Percentiles rank a stretch among this genome's conserved stretches.
These are phyloP conservation scores for Elysia crispata DNA, from an alignment of 2,888 invertebrate species.

Conservation along the genomic window DNA sequence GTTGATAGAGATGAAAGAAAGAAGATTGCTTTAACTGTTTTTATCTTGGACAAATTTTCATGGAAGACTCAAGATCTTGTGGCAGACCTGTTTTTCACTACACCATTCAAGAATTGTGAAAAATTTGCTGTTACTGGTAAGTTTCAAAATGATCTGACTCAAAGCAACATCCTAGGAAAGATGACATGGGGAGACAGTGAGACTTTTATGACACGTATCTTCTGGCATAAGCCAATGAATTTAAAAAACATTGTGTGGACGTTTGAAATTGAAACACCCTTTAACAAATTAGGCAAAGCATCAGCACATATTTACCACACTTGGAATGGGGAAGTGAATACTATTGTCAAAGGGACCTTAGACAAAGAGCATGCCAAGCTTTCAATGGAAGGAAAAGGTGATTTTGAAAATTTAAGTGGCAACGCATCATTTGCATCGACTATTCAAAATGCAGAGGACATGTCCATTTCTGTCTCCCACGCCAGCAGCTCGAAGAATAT, in stretches of 20 bases:
- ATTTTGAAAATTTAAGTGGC: slow-evolving; percentile 54
- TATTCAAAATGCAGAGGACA: slow-evolving; percentile 43
- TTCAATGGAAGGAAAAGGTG: neutral
- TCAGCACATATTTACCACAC: slow-evolving; percentile 54
- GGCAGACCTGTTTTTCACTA: slow-evolving; percentile 32
- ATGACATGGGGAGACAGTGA: slow-evolving; percentile 56
- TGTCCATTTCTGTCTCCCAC: slow-evolving; percentile 47
- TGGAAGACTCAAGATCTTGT: neutral
- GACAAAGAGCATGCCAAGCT: slow-evolving; percentile 52
- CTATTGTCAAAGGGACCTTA: slow-evolving; percentile 50
- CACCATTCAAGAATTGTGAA: slow-evolving; percentile 32
- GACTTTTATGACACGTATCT: slow-evolving; percentile 56
- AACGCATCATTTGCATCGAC: slow-evolving; percentile 57
- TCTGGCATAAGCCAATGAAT: slow-evolving; percentile 57
- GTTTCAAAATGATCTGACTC: slow-evolving; percentile 49
- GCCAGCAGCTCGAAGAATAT: slow-evolving; percentile 41
- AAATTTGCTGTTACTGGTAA: slow-evolving; percentile 49
- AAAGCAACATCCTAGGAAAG: slow-evolving; percentile 53
- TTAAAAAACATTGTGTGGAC: slow-evolving; percentile 54
- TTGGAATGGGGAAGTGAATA: slow-evolving; percentile 46
- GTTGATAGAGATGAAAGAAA: neutral
- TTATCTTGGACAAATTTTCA: slow-evolving; percentile 10
- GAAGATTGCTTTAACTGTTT: slow-evolving; percentile 18
- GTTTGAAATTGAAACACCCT: slow-evolving; percentile 58
- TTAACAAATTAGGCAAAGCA: slow-evolving; percentile 53